Base-by-base conservation (phyloP, 2,888 invertebrate genomes). In the Tanytarsus gracilentus region DNA sequence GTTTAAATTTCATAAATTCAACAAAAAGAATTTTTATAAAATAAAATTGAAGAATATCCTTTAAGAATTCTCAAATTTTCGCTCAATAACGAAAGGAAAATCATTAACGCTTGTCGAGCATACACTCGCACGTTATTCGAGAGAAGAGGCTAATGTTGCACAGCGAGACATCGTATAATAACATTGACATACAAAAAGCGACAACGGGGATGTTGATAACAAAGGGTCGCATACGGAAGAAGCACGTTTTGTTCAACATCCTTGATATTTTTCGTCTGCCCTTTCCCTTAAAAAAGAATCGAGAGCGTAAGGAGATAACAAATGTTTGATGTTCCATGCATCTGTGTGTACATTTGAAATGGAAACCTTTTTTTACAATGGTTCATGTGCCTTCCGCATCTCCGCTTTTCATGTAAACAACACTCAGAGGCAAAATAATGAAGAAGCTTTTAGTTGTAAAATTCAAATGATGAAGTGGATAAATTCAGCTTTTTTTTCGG, bases 361-460 rank as follows among this genome's bases (percentile, higher is more conserved):
- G 23, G 23, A 44, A 44, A 44, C 44, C 44, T 44, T 44, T 44
- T 44, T 44, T 9, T 23, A 8, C 11, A 21, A 18, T 44, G 9
- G 11, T 33, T 33, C 6, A 9, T 11, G 9, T 33, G 9, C 33
- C 3, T 33, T 33, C n/a, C 33, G 33, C 9, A 33, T 11, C n/a
- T n/a, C n/a, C n/a, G n/a, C 1, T 21, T 44, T 44, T 44, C 16
- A 44, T 44, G 44, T 44, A 44, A 44, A 44, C 44, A 44, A 44
- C 44, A 44, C 44, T 44, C 44, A 44, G 23, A 44, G 44, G 44
- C 44, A 44, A 44, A 44, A 21, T 44, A 36, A 36, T 36, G 16
- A 33, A 16, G 36, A 36, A 1, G 16, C n/a, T 14, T 14, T 23
- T 44, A 23, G 11, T 23, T 18, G 21, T 23, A 44, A 44, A 44